Base-by-base conservation (phyloP, 2,797 vertebrate genomes). In the Pelochelys cantorii region DNA sequence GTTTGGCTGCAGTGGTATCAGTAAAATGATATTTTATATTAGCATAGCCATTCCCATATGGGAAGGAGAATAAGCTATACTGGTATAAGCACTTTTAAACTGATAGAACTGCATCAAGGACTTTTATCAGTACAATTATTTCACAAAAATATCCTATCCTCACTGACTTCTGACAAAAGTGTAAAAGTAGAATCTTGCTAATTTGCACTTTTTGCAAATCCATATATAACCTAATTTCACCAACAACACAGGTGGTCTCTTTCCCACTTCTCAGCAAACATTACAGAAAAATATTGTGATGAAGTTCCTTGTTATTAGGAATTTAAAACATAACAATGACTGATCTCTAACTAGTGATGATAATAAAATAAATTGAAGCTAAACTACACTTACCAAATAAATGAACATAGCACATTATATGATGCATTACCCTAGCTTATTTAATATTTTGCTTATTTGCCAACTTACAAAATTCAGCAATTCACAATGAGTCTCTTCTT, bases 321-420 rank as follows among this genome's bases (percentile, higher is more conserved):
- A 74, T 87, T 93, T 1, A 3, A 81, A 54, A 87, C 0, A 2
- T 15, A 68, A 92, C 62, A 83, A 60, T 89, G 65, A 89, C 29
- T 3, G 95, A 65, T 83, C 92, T 89, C 90, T 92, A 74, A 95
- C 95, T 53, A 93, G 85, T 89, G 92, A 88, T 94, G 92, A 86
- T 92, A 48, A 48, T 48, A 48, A 95, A 92, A 95, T 94, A 48
- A 95, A 93, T 90, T 94, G 90, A 96, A 90, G 83, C 57, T 89
- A 95, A 94, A 94, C 96, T 89, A 87, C 59, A 65, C 86, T 95
- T 92, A 89, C 81, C 53, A 94, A 95, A 96, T 0, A 22, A 94
- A 83, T 75, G 82, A 95, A 90, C 31, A 93, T 87, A 86, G 62
- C 53, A 91, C 74, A 91, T 92, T 81, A 84, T 78, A 25, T 25